A percentile compares a stretch with the other conserved stretches of the same genome.
Conservation (phyloP, 2,888 invertebrate species). For the Chelonus formosanus region DNA sequence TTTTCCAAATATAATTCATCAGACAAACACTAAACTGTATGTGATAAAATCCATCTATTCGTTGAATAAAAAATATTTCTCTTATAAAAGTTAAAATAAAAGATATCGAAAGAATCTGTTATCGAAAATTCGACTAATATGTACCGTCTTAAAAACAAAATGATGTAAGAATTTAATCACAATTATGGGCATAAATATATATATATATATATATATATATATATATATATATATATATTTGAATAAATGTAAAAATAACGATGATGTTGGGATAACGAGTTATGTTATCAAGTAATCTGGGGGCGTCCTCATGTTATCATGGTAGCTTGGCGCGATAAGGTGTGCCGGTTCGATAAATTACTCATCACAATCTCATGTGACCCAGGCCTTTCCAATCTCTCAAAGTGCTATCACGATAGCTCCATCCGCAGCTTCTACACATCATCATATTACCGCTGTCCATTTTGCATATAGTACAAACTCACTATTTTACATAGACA, state of each 20-base stretch:
- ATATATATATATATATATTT: slow-evolving; percentile 20
- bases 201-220: slow-evolving; percentile 21
- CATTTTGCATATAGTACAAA: background rate
- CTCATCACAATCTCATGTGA: slow-evolving; percentile 61
- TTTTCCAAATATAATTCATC: too few species aligned
- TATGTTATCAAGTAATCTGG: slow-evolving; percentile 63
- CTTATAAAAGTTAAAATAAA: too few species aligned
- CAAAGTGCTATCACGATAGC: slow-evolving; percentile 30
- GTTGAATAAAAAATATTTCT: too few species aligned
- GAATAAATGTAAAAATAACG: slow-evolving; percentile 38
- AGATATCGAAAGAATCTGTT: too few species aligned
- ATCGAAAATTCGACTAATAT: too few species aligned
- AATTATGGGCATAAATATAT: background rate
- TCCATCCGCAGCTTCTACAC: slow-evolving; percentile 23
- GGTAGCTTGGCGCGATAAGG: slow-evolving; percentile 49
- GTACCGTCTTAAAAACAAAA: too few species aligned
- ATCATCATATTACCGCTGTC: slow-evolving; percentile 11
- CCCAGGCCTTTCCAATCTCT: slow-evolving; percentile 57
- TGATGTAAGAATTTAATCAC: too few species aligned
- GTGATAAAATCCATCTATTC: too few species aligned
- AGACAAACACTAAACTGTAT: too few species aligned
- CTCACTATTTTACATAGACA: background rate
- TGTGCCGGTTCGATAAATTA: slow-evolving; percentile 51
- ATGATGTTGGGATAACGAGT: slow-evolving; percentile 52
- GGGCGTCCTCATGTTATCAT: slow-evolving; percentile 63